Percentiles rank a stretch among this genome's conserved stretches.
Conservation (phyloP, 2,888 invertebrate species). For the Mythimna pallens region DNA sequence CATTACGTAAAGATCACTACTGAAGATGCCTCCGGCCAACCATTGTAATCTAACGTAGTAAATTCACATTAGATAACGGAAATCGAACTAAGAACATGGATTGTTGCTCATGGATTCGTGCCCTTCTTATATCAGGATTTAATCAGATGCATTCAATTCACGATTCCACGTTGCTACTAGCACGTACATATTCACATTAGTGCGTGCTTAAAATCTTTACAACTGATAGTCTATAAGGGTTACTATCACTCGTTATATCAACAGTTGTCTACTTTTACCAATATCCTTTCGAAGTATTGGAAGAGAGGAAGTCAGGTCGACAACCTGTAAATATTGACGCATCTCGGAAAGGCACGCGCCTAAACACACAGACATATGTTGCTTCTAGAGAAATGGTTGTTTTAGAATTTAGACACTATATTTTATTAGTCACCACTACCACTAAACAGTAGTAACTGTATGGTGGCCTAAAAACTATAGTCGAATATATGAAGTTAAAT, state of each 20-base stretch:
- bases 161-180: slow-evolving; percentile 68
- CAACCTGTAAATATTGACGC: slow-evolving; percentile 87
- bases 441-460: slow-evolving; percentile 13
- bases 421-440: slow-evolving; percentile 12
- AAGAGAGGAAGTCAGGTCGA: slow-evolving; percentile 79
- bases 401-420: slow-evolving; percentile 33
- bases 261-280: slow-evolving; percentile 62
- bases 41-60: slow-evolving; percentile 82
- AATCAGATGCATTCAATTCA: slow-evolving; percentile 73
- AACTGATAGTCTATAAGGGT: slow-evolving; percentile 25
- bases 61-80: slow-evolving; percentile 86
- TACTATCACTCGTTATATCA: slow-evolving; percentile 26
- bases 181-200: slow-evolving; percentile 58
- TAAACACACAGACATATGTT: slow-evolving; percentile 76
- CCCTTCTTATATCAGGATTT: slow-evolving; percentile 78
- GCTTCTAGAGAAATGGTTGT: slow-evolving; percentile 61
- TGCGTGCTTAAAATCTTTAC: slow-evolving; percentile 49
- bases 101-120: slow-evolving; percentile 82
- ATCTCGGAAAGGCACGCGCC: slow-evolving; percentile 80
- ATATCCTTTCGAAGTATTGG: slow-evolving; percentile 71
- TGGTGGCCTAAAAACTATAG: slow-evolving; percentile 7
- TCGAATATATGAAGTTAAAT: background rate
- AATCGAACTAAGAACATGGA: slow-evolving; percentile 79
- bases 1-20: slow-evolving; percentile 83
- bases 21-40: slow-evolving; percentile 74